These are phyloP conservation scores for Zaprionus gabonicus DNA, from an alignment of 1,140 invertebrate genomes.

Conservation along the genomic window DNA sequence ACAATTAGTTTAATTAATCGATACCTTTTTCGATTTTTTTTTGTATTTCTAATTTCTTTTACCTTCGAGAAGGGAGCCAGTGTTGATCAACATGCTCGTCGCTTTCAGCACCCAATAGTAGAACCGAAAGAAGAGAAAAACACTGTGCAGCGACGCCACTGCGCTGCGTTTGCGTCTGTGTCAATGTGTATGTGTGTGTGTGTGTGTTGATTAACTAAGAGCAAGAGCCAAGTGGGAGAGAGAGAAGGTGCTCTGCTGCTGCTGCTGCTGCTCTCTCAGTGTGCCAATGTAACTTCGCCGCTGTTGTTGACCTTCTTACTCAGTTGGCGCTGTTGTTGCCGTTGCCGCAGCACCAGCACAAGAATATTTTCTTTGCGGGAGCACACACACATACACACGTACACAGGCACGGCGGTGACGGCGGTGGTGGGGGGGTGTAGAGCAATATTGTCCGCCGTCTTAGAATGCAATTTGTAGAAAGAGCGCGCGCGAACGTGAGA, in stretches of 20 bases:
- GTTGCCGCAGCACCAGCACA: constrained; percentile 20
- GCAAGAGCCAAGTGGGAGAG: neutral
- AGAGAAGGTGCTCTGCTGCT: neutral
- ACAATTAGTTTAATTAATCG: constrained; percentile 3
- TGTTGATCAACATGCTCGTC: constrained; percentile 75
- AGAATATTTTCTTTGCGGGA: constrained; percentile 42
- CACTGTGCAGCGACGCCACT: constrained; percentile 64
- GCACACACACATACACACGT: constrained; percentile 27
- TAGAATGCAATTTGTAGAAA: constrained; percentile 24
- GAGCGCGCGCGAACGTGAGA: neutral
- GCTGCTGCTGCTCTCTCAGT: neutral
- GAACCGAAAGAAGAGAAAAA: constrained; percentile 68
- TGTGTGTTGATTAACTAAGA: neutral
- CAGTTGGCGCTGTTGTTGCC: constrained; percentile 22
- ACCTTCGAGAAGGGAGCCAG: constrained; percentile 72
- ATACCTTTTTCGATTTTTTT: constrained; percentile 1
- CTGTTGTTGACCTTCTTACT: constrained; percentile 71
- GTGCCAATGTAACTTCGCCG: constrained; percentile 7
- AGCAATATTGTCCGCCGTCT: constrained; percentile 5
- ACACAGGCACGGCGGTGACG: constrained; percentile 10
- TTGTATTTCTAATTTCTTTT: constrained; percentile 33
- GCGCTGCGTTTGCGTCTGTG: constrained; percentile 20
- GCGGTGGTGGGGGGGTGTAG: neutral
- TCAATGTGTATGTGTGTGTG: constrained; percentile 17
- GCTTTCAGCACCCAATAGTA: constrained; percentile 65